These are phyloP conservation scores for Heptranchias perlo DNA, from an alignment of 2,113 vertebrate species.

Conservation along the genomic window DNA sequence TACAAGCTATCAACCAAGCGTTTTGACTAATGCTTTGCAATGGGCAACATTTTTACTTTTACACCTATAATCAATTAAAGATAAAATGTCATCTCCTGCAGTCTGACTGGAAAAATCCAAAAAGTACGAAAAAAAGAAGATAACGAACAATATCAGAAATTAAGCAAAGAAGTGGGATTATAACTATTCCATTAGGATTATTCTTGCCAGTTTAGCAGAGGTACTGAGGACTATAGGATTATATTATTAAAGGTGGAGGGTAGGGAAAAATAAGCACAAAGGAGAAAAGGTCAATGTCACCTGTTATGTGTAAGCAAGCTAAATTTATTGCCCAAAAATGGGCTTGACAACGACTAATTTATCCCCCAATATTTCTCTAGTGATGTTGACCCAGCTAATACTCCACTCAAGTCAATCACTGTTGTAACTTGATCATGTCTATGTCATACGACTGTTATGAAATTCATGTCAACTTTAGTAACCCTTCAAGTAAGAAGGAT, in stretches of 20 bases:
- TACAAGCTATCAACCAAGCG: background rate
- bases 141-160: background rate
- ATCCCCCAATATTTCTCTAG: background rate
- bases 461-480: constrained; percentile 25
- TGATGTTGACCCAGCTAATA: constrained; percentile 15
- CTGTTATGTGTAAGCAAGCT: background rate
- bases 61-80: background rate
- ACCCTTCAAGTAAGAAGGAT: constrained; percentile 31
- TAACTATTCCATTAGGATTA: background rate
- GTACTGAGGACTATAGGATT: background rate
- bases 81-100: background rate
- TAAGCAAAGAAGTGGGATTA: background rate
- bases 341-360: background rate
- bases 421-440: constrained; percentile 27
- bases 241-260: background rate
- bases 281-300: background rate
- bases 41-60: background rate
- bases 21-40: background rate
- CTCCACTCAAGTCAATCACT: background rate
- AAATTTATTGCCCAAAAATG: background rate
- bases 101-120: background rate
- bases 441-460: background rate
- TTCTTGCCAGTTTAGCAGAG: background rate
- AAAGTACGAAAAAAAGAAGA: background rate
- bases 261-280: background rate